Evolutionary conservation across 2,113 vertebrate species (phyloP).

Genomic region (Ammospiza caudacuta): DNA sequence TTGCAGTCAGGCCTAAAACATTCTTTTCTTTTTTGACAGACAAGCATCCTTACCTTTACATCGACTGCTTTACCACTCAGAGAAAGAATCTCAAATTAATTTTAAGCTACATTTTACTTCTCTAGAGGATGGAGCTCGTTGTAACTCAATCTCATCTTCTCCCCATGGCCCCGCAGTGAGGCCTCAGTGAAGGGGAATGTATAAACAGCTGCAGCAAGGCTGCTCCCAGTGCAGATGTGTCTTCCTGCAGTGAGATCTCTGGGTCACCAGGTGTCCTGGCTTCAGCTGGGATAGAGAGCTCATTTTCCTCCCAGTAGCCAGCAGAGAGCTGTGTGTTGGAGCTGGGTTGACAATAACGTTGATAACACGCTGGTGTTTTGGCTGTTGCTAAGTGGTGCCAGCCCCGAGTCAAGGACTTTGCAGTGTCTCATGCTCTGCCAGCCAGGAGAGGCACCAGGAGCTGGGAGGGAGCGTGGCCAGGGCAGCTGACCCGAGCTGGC

Average conservation of each 20-base stretch:
- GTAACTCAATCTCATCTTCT: background rate
- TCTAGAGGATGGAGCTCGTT: fast-evolving
- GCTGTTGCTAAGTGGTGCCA: background rate
- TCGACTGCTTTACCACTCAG: background rate
- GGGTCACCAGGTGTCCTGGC: background rate
- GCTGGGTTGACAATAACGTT: background rate
- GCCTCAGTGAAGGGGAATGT: background rate
- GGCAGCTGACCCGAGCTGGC: background rate
- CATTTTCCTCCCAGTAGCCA: background rate
- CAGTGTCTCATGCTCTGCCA: background rate
- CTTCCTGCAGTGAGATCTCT: background rate
- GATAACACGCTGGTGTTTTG: background rate
- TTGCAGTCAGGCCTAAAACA: background rate
- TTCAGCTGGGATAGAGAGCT: background rate
- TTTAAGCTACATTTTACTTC: background rate
- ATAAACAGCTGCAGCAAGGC: constrained; percentile 48
- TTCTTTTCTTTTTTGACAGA: background rate
- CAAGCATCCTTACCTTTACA: background rate
- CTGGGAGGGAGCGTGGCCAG: background rate
- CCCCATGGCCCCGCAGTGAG: fast-evolving
- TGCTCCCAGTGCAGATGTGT: background rate
- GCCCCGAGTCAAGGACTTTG: background rate
- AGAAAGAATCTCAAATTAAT: background rate
- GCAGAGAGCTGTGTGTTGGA: background rate
- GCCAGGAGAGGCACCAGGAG: background rate